Evolutionary conservation across 2,888 invertebrate species (phyloP), one percentile per base, ranked within the genome.

Genomic region (Tillus elongatus): DNA sequence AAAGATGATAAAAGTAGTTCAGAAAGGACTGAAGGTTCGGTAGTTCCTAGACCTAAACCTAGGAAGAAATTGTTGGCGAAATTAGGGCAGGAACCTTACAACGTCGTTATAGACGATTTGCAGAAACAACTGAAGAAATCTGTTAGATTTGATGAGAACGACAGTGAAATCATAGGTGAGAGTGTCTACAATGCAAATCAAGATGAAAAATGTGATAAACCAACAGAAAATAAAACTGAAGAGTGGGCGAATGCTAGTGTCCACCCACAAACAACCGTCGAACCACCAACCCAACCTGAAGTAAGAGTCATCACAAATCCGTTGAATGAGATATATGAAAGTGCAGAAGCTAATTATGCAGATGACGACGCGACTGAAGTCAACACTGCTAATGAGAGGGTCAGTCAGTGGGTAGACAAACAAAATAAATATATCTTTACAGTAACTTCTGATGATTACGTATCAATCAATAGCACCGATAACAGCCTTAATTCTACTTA

Each of bases 381-480:
- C 16, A 50, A 50, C 13, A 40, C 41, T 3, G 33, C 33, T 8
- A 45, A 52, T 29, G 57, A 58, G 14, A 45, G 61, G 4, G 50
- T 63, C 9, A 60, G 53, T 46, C 53, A 60, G 34, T 66, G 66
- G 64, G 53, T 64, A 11, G 61, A 64, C 38, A 58, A 58, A 14
- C 63, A 64, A 42, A 63, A 60, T 43, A 54, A 57, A 33, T 61
- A 61, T 36, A 52, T 63, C 10, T 15, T 44, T 13, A 42, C 30
- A 8, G 36, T 29, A 8, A 29, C 6, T n/a, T 19, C 24, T n/a
- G 24, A 19, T n/a, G 24, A 19, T 19, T 19, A 19, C 24, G 6
- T n/a, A 19, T 8, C 6, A 6, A 19, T 8, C 6, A n/a, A 19
- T n/a, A 19, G 6, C 24, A 6, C 6, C 6, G 24, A 8, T 19